Base-by-base conservation (phyloP, 2,797 vertebrate species). In the Scarus forsteni region DNA sequence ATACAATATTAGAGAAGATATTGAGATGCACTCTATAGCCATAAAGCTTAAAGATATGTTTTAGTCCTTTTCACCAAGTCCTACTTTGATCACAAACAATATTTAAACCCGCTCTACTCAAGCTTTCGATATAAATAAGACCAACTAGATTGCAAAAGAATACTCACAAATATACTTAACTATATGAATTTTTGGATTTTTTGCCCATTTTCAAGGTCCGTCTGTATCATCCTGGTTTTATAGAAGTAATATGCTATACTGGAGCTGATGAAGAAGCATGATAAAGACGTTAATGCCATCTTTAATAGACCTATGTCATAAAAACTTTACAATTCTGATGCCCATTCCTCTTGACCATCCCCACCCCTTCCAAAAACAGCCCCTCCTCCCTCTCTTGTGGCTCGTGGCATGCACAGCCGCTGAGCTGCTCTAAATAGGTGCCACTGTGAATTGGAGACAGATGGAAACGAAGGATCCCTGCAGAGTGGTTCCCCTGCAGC, bases 401-500 rank as follows among this genome's bases (percentile, higher is more conserved):
- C 83, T 84, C 52, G 9, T 92, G 86, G 85, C 86, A 89, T 85
- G 85, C 88, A 75, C 89, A 91, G 88, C 83, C 88, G 60, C 82
- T 81, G 87, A 84, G 79, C 86, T 85, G 85, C 85, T 90, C 86
- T 91, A 92, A 93, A 94, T 91, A 92, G 91, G 91, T 90, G 87
- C 89, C 87, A 89, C 91, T 90, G 88, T 89, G 87, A 92, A 93
- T 90, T 89, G 91, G 80, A 92, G 89, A 93, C 94, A 95, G 95
- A 94, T 93, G 93, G 94, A 93, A 93, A 92, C 81, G 78, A 94
- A 81, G 88, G 92, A 91, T 88, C 90, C 91, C 91, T 19, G 78
- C 90, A 79, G 89, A 67, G 94, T 91, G 81, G 91, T 91, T 93
- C 93, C 93, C 90, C 83, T 88, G 85, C 94, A 95, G 95, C 94